Percentiles rank a stretch among this genome's conserved stretches.
Evolutionary conservation across 2,797 vertebrate species (phyloP).

Genomic region (Sebastes iracundus): DNA sequence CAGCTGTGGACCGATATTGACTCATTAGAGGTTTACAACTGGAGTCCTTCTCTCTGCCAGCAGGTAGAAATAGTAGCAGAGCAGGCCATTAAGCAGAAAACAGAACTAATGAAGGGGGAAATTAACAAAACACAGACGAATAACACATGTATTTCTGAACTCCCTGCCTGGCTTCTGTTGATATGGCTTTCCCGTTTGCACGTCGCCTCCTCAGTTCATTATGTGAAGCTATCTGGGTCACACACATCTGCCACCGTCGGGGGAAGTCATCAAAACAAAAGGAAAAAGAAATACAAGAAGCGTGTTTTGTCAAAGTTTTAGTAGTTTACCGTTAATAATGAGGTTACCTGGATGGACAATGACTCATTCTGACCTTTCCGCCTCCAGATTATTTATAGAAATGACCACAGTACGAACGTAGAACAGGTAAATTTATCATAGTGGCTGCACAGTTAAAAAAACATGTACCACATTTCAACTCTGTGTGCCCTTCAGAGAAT

Average conservation of each 20-base stretch:
- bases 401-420: constrained; percentile 37
- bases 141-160: constrained; percentile 41
- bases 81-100: constrained; percentile 71
- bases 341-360: constrained; percentile 41
- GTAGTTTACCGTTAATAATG: constrained; percentile 34
- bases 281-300: not conserved
- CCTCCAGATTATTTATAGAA: constrained; percentile 43
- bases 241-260: constrained; percentile 37
- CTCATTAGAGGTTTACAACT: constrained; percentile 68
- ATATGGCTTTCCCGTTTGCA: constrained; percentile 23
- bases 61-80: constrained; percentile 59
- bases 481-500: constrained; percentile 32
- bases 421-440: constrained; percentile 37
- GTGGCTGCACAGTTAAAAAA: constrained; percentile 18
- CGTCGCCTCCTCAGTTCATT: constrained; percentile 37
- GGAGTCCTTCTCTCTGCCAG: constrained; percentile 38
- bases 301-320: constrained; percentile 10
- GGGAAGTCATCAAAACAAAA: constrained; percentile 35
- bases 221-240: constrained; percentile 65
- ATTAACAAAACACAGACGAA: constrained; percentile 76
- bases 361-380: constrained; percentile 25
- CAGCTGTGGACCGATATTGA: constrained; percentile 55
- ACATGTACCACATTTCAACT: constrained; percentile 27
- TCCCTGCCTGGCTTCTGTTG: constrained; percentile 30
- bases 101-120: constrained; percentile 76